Percentiles rank a stretch among this genome's conserved stretches.
phyloP scores from a whole-genome alignment of 2,888 invertebrate genomes.

The Chrysolina americana region DNA sequence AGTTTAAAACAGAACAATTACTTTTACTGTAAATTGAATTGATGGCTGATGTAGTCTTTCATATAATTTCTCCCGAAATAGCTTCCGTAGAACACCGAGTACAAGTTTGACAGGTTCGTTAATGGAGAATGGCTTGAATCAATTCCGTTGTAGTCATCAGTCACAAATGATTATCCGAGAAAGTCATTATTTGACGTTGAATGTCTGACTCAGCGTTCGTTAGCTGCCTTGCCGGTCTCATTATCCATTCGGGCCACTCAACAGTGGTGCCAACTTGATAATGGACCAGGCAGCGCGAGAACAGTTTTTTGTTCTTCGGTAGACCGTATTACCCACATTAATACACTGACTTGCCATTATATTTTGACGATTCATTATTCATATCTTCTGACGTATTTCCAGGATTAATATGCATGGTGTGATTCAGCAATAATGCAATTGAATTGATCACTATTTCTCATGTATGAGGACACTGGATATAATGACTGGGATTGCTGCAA shows the following conservation, averaged over 20 bases:
- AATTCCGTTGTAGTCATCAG: constrained; percentile 64
- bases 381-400: constrained; percentile 19
- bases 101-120: constrained; percentile 55
- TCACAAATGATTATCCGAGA: constrained; percentile 65
- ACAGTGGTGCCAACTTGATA: constrained; percentile 42
- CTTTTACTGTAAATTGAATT: constrained; percentile 32
- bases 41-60: constrained; percentile 34
- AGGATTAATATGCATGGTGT: background rate
- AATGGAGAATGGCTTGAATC: constrained; percentile 64
- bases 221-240: constrained; percentile 50
- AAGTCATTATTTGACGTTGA: constrained; percentile 59
- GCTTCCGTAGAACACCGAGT: constrained; percentile 23
- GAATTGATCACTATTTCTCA: background rate
- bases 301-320: constrained; percentile 34
- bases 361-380: constrained; percentile 36
- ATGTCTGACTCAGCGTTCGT: constrained; percentile 65
- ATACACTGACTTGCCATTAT: constrained; percentile 37
- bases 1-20: constrained; percentile 21
- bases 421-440: constrained; percentile 12
- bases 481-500: too few species aligned
- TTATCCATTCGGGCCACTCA: constrained; percentile 35
- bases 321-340: constrained; percentile 38
- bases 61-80: constrained; percentile 29
- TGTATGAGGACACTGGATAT: too few species aligned
- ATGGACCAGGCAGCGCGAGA: constrained; percentile 34